These are phyloP conservation scores for Thecophora atra DNA, from an alignment of 2,888 invertebrate genomes.

Conservation along the genomic window DNA sequence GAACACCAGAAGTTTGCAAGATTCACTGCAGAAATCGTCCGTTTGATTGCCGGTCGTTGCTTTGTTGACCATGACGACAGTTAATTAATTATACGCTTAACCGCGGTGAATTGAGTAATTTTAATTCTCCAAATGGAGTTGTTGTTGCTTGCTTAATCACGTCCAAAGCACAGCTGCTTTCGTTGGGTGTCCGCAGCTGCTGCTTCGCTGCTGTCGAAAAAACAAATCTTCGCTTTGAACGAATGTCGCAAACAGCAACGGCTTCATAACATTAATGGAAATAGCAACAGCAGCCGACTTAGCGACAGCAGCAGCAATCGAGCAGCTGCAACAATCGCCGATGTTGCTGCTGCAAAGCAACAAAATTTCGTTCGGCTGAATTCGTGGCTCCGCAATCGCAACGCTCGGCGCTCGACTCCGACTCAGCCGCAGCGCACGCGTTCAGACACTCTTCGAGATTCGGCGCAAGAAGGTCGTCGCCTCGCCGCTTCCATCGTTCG, in stretches of 20 bases:
- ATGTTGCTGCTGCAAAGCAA: constrained; percentile 44
- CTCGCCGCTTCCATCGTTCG: constrained; percentile 34
- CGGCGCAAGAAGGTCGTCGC: constrained; percentile 66
- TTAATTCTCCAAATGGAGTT: constrained; percentile 35
- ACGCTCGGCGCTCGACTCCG: constrained; percentile 42
- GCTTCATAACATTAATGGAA: constrained; percentile 37
- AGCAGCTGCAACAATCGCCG: too few relatives aligned
- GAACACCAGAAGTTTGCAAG: too few relatives aligned
- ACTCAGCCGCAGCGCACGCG: constrained; percentile 51
- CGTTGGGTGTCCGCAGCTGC: constrained; percentile 37
- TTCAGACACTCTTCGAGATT: constrained; percentile 67
- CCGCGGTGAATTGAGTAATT: constrained; percentile 43
- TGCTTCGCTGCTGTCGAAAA: neutral
- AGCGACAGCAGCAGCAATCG: constrained; percentile 3
- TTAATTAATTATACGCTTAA: constrained; percentile 39
- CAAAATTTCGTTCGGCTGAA: constrained; percentile 39
- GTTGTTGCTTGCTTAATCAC: constrained; percentile 45
- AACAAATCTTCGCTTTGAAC: neutral
- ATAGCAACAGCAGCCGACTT: constrained; percentile 15
- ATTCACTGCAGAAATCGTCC: neutral
- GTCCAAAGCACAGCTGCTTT: constrained; percentile 50
- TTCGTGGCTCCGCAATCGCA: constrained; percentile 19
- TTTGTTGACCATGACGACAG: constrained; percentile 46
- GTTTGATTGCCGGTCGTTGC: constrained; percentile 23
- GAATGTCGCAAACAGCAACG: constrained; percentile 5